A percentile compares a stretch with the other conserved stretches of the same genome.
Evolutionary conservation across 2,797 vertebrate genomes (phyloP).

Genomic region (Huso huso): DNA sequence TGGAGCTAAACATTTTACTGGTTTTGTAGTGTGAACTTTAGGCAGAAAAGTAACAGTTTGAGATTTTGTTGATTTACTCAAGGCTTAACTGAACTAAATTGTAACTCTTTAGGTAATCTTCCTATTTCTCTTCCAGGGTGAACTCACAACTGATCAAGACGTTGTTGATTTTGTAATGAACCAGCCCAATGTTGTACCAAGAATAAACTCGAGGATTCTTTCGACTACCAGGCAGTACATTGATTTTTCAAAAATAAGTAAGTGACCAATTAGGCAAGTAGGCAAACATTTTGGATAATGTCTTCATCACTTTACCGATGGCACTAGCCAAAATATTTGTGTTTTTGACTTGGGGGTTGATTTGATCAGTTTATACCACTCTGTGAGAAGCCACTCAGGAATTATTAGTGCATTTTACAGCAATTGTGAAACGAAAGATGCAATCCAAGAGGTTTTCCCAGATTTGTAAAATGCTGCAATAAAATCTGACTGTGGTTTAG

Average conservation of each 20-base stretch:
- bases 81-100: too few species aligned
- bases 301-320: slow-evolving; percentile 24
- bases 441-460: too few species aligned
- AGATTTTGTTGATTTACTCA: too few species aligned
- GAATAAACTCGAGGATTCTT: slow-evolving; percentile 90
- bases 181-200: slow-evolving; percentile 90
- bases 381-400: too few species aligned
- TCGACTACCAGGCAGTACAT: slow-evolving; percentile 81
- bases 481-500: too few species aligned
- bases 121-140: slow-evolving; percentile 60
- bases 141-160: slow-evolving; percentile 83
- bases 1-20: too few species aligned
- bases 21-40: too few species aligned
- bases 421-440: too few species aligned
- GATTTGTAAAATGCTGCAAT: too few species aligned
- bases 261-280: slow-evolving; percentile 34
- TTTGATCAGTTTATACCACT: too few species aligned
- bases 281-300: slow-evolving; percentile 7
- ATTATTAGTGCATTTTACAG: too few species aligned
- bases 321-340: slow-evolving; percentile 25
- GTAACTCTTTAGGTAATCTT: neutral
- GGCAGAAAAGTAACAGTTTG: too few species aligned
- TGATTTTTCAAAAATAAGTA: slow-evolving; percentile 87
- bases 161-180: slow-evolving; percentile 93
- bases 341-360: slow-evolving; percentile 2